Evolutionary conservation across 2,113 vertebrate species (phyloP), one percentile per base, ranked within the genome.

Genomic region (Nyctereutes procyonoides): DNA sequence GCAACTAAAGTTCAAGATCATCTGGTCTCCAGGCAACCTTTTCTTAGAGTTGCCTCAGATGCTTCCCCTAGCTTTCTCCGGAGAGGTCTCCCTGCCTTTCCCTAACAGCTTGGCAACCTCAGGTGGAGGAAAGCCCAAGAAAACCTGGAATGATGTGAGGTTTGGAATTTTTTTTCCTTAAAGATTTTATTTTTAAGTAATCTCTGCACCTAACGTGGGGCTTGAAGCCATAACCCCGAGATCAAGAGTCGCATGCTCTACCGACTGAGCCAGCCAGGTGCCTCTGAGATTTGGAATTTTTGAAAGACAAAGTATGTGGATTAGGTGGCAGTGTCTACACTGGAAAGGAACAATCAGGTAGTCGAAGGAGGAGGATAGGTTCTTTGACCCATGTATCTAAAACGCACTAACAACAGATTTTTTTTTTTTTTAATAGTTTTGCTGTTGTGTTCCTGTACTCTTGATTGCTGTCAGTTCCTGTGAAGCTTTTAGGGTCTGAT

Each of bases 11-110:
- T 96, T 98, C 71, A 97, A 88, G 93, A 97, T 92, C 96, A 77
- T 92, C 81, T 95, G 91, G 95, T 98, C 73, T 97, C 98, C 63
- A 92, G 96, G 98, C 94, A 98, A 79, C 97, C 96, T 93, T 97
- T 95, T 95, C 24, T 88, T 88, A 95, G 93, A 86, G 76, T 93
- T 95, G 94, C 58, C 65, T 87, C 94, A 96, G 53, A 88, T 96
- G 48, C 69, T 95, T 97, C 76, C 74, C 55, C 69, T 92, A 85
- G 81, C 95, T 86, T 96, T 95, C 95, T 84, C 55, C 76, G 73
- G 32, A 94, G 89, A 90, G 55, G 65, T 95, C 83, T 95, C 71
- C 69, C 60, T 84, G 62, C 51, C 83, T 95, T 94, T 71, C 71
- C 91, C 71, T 81, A 81, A 58, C 32, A 89, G 58, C 88, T 82